Conservation (phyloP, 2,113 vertebrate genomes). For the Caranx ignobilis region DNA sequence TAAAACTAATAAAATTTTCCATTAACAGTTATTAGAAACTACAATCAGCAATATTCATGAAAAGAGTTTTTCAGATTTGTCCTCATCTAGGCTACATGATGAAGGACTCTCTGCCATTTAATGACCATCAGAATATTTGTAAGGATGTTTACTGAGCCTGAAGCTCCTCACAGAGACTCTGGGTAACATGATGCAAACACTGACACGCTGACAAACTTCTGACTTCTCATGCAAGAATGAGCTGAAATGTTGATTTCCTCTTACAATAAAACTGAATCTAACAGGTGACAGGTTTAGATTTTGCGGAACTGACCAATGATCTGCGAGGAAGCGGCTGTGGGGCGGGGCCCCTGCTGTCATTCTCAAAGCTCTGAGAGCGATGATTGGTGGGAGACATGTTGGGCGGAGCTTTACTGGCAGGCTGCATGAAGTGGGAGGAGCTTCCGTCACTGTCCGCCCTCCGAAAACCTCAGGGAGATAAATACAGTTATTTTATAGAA, state of each 20-base stretch:
- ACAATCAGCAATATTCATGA: too few relatives aligned
- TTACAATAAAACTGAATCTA: not conserved
- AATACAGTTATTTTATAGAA: not conserved
- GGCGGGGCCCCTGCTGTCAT: conserved; percentile 51
- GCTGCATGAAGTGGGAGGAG: conserved; percentile 50
- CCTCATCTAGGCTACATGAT: too few relatives aligned
- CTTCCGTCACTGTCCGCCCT: conserved; percentile 67
- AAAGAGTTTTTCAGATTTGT: too few relatives aligned
- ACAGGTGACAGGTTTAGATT: not conserved
- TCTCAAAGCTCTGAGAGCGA: conserved; percentile 73
- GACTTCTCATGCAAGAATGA: not conserved
- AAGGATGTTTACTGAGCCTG: too few relatives aligned
- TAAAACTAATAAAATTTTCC: not conserved
- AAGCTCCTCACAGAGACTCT: too few relatives aligned
- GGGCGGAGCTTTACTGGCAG: conserved; percentile 38
- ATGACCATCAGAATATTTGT: too few relatives aligned
- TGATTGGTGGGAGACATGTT: conserved; percentile 58
- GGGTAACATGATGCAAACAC: too few relatives aligned
- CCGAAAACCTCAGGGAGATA: conserved; percentile 57
- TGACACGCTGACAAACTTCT: too few relatives aligned
- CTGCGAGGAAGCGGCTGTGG: conserved; percentile 74
- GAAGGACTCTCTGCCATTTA: too few relatives aligned
- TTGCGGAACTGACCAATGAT: conserved; percentile 67
- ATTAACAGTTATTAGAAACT: not conserved
- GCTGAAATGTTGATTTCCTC: not conserved